These are phyloP conservation scores for Cremastinae sp. DNA, from an alignment of 2,888 invertebrate species.

Conservation along the genomic window DNA sequence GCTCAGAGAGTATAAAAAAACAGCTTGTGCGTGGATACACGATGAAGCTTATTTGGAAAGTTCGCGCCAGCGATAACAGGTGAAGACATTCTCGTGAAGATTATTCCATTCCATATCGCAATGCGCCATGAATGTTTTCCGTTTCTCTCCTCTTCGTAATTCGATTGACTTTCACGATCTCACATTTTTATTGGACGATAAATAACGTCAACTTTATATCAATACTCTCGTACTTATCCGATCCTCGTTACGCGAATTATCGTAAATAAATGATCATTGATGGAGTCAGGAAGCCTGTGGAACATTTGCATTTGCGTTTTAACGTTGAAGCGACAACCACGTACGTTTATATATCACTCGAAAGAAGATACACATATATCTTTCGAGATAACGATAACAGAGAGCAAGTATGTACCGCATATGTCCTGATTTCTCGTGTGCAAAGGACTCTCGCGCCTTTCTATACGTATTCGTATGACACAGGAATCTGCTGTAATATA, in stretches of 20 bases:
- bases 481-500: too few species aligned
- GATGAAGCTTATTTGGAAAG: slow-evolving; percentile 47
- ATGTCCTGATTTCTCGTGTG: too few species aligned
- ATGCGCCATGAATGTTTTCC: not conserved
- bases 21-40: not conserved
- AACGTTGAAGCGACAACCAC: not conserved
- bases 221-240: slow-evolving; percentile 9
- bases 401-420: too few species aligned
- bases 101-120: slow-evolving; percentile 20
- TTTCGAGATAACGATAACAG: slow-evolving; percentile 6
- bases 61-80: slow-evolving; percentile 31
- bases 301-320: not conserved
- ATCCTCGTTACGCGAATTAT: slow-evolving; percentile 29
- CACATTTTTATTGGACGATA: slow-evolving; percentile 36
- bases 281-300: slow-evolving; percentile 12
- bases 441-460: too few species aligned
- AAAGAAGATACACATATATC: slow-evolving; percentile 16
- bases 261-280: slow-evolving; percentile 37
- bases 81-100: slow-evolving; percentile 3
- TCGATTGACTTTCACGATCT: slow-evolving; percentile 28
- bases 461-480: too few species aligned
- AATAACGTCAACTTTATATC: slow-evolving; percentile 29
- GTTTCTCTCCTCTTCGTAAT: slow-evolving; percentile 7
- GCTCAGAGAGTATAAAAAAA: slow-evolving; percentile 1
- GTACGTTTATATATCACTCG: not conserved